phyloP scores from a whole-genome alignment of 2,888 invertebrate species.

The Athrips mouffetella region DNA sequence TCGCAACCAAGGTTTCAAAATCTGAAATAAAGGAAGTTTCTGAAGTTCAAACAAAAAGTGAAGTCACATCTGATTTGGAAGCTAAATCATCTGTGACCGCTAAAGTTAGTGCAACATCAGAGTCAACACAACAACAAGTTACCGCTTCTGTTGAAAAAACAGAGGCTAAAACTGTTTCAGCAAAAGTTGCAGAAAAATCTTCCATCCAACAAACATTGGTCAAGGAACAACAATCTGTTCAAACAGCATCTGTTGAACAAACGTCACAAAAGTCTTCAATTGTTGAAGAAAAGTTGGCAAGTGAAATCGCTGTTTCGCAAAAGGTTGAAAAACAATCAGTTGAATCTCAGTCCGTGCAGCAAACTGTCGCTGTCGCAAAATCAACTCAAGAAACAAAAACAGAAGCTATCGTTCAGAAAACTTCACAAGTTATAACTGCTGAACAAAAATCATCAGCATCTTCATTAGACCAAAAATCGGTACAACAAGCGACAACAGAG shows the following conservation, averaged over 20 bases:
- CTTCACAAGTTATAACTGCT: conserved; percentile 17
- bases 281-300: conserved; percentile 20
- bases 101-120: conserved; percentile 38
- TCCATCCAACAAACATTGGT: conserved; percentile 24
- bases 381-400: conserved; percentile 18
- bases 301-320: conserved; percentile 22
- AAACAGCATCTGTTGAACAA: conserved; percentile 24
- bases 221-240: conserved; percentile 20
- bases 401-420: conserved; percentile 25
- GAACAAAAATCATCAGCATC: conserved; percentile 13
- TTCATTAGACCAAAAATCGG: neutral
- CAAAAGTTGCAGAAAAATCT: conserved; percentile 31
- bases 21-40: conserved; percentile 52
- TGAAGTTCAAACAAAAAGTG: conserved; percentile 50
- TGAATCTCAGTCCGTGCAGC: conserved; percentile 11
- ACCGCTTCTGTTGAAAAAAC: conserved; percentile 25
- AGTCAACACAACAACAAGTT: conserved; percentile 41
- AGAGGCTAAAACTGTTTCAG: conserved; percentile 22
- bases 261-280: conserved; percentile 13
- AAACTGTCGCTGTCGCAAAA: conserved; percentile 14
- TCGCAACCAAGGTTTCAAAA: conserved; percentile 57
- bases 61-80: conserved; percentile 54
- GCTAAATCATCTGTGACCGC: conserved; percentile 54
- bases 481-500: neutral
- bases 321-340: conserved; percentile 21